Evolutionary conservation across 2,888 invertebrate genomes (phyloP), one percentile per base, ranked within the genome.

Genomic region (Callinectes sapidus): DNA sequence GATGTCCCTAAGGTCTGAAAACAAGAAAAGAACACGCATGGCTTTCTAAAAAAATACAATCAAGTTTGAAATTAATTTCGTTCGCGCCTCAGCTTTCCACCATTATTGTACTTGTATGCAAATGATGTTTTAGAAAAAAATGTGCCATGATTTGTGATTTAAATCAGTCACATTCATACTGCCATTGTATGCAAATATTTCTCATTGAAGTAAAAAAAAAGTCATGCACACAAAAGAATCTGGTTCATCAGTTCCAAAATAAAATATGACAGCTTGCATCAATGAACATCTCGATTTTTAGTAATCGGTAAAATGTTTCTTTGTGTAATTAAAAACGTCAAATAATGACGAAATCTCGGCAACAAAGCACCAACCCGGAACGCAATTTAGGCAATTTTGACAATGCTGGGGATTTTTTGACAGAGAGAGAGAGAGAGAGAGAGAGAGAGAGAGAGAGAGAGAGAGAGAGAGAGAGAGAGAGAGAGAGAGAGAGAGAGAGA

Each of bases 401-500:
- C 61, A 61, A 61, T 61, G 61, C 61, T 61, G 23, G 18, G 61
- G 23, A 61, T 3, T 61, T 61, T 61, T 61, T 5, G 71, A 71
- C 10, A 71, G 28, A n/a, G 71, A 28, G n/a, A 71, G 28, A 28
- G 71, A 71, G 71, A 71, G 71, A 71, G 71, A 71, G 71, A 71
- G 71, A 71, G 71, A 71, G 71, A 71, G 71, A 71, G 71, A 71
- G 71, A 71, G 71, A 71, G 71, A 71, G 71, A 71, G 71, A 71
- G 71, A 71, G 71, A 71, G 71, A 71, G 71, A 71, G 71, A 71
- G 71, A 71, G 71, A 71, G 71, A 28, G 71, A 28, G 71, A 28
- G 71, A 28, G 71, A 71, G 71, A 71, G 71, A 71, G 66, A 71
- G 66, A 71, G 66, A 71, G 66, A 71, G 66, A 71, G 66, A 71